Base-by-base conservation (phyloP, 64 coral and sea anemone species). In the Catalaphyllia jardinei region DNA sequence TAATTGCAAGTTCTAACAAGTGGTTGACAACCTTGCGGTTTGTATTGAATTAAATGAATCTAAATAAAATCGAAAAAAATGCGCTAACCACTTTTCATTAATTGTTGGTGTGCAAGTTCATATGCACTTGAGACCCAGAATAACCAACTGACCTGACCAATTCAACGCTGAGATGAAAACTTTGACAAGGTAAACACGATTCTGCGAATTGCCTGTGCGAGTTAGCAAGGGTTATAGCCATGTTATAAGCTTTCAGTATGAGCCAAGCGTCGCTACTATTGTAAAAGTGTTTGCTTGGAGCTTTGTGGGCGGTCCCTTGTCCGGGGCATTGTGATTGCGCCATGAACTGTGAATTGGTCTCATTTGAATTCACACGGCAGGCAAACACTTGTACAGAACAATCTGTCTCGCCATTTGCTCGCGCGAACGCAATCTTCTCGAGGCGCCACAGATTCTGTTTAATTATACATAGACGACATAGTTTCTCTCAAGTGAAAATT, bases 301-400 rank as follows among this genome's bases (percentile, higher is more conserved):
- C 81, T 71, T 85, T 42, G 31, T 25, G 81, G 81, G 81, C 63
- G 63, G 81, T 71, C 81, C 63, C 64, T 71, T 71, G 63, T 85
- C 29, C 63, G 31, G 18, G 9, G 31, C 64, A 71, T 85, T 85
- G 81, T 71, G 50, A 64, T 85, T 85, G 62, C 29, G 19, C 62
- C 14, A 16, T 64, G 62, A 60, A 51, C 33, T 71, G n/a, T 85
- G 81, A 71, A 71, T 35, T 29, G 30, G 31, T 65, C 63, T 71
- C 38, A 71, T 85, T 85, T 85, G 81, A 69, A 85, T 85, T 85
- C 81, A 71, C 63, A 85, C 81, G 81, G 71, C 38, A 85, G 81
- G 71, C 38, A 85, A 69, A 20, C 62, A 69, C 31, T n/a, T 50
- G 35, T 39, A 51, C 62, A 52, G 33, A 85, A 28, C 42, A 24